Conservation (phyloP, 2,797 vertebrate genomes). For the Florisuga fusca region DNA sequence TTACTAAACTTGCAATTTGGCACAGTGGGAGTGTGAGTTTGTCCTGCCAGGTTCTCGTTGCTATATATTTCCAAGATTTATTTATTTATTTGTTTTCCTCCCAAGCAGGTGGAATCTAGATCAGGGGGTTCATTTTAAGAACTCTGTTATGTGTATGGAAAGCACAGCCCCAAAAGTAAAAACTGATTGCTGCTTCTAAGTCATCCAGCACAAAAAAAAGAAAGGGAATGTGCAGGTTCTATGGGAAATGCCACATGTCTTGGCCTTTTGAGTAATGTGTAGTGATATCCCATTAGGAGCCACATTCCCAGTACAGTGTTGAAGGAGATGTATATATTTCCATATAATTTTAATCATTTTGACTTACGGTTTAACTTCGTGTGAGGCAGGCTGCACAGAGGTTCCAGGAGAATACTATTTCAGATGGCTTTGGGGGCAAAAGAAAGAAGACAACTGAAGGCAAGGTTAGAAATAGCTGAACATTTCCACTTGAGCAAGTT, state of each 20-base stretch:
- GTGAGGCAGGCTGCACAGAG: not conserved
- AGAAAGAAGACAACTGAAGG: slow-evolving; percentile 39
- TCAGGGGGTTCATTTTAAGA: slow-evolving; percentile 32
- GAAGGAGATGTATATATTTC: slow-evolving; percentile 30
- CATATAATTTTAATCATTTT: slow-evolving; percentile 36
- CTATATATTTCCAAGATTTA: slow-evolving; percentile 53
- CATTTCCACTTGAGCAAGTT: slow-evolving; percentile 64
- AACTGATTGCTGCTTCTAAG: not conserved
- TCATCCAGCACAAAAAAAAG: not conserved
- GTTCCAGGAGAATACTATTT: slow-evolving; percentile 7
- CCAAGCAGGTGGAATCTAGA: slow-evolving; percentile 39
- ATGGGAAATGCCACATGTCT: slow-evolving; percentile 41
- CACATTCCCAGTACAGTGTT: not conserved
- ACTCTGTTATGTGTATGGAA: not conserved
- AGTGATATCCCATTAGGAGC: slow-evolving; percentile 23
- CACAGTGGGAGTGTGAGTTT: slow-evolving; percentile 66
- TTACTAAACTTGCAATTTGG: slow-evolving; percentile 71
- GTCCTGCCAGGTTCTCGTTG: slow-evolving; percentile 68
- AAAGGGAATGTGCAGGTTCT: not conserved
- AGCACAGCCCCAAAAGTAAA: not conserved
- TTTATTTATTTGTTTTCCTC: not conserved
- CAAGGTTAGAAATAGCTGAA: slow-evolving; percentile 72
- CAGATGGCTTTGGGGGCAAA: slow-evolving; percentile 46
- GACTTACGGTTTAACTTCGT: not conserved
- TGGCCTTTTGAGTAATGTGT: slow-evolving; percentile 44